phyloP scores from a whole-genome alignment of 2,888 invertebrate genomes.

The Euclidia mi region DNA sequence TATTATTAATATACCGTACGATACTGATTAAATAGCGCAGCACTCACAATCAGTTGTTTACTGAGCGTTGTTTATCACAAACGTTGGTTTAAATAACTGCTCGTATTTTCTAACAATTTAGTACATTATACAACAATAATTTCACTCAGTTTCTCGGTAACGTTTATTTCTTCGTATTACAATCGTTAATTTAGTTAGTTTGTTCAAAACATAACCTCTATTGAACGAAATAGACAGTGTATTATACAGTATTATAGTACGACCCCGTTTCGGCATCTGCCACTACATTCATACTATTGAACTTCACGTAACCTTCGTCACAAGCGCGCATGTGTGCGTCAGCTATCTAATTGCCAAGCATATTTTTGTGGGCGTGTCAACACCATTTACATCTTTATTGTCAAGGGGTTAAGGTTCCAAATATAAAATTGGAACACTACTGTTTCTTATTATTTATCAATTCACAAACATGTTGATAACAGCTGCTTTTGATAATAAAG shows the following conservation, averaged over 20 bases:
- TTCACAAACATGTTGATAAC: constrained; percentile 29
- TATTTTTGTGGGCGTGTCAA: constrained; percentile 16
- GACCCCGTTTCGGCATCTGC: constrained; percentile 16
- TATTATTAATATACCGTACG: constrained; percentile 42
- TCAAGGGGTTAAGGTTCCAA: constrained; percentile 7
- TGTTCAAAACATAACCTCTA: constrained; percentile 40
- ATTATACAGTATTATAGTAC: not conserved
- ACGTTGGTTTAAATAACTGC: constrained; percentile 6
- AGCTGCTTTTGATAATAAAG: constrained; percentile 20
- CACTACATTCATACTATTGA: constrained; percentile 46
- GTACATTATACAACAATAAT: constrained; percentile 12
- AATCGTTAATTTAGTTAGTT: constrained; percentile 1
- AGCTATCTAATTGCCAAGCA: constrained; percentile 42
- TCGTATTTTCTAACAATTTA: constrained; percentile 12
- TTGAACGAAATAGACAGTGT: constrained; percentile 6
- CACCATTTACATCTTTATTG: constrained; percentile 27
- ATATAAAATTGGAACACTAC: constrained; percentile 14
- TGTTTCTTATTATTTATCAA: constrained; percentile 29
- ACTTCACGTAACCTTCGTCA: constrained; percentile 27
- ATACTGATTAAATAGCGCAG: constrained; percentile 40
- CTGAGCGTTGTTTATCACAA: constrained; percentile 40
- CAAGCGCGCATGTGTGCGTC: constrained; percentile 29
- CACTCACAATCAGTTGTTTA: constrained; percentile 63
- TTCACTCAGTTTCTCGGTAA: constrained; percentile 4
- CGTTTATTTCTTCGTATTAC: not conserved